These are phyloP conservation scores for Glandiceps talaboti DNA, from an alignment of 53 echinoderm and acorn worm genomes.

Conservation along the genomic window DNA sequence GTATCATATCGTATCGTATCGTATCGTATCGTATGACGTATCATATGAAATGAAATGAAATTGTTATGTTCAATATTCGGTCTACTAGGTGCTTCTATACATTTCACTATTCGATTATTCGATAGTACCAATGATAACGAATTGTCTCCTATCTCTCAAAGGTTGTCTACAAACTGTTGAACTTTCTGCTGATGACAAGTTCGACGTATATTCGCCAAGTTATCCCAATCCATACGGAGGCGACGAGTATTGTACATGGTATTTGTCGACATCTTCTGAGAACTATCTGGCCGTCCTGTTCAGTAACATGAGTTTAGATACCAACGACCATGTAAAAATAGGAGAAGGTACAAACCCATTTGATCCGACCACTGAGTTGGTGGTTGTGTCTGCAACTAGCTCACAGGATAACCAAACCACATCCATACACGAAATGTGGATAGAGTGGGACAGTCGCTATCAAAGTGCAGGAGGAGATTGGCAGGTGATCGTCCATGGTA, in stretches of 20 bases:
- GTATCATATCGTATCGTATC: too few relatives aligned
- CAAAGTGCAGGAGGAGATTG: not conserved
- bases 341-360: not conserved
- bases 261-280: not conserved
- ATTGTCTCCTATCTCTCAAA: too few relatives aligned
- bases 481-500: not conserved
- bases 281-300: not conserved
- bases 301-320: not conserved
- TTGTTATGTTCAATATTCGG: too few relatives aligned
- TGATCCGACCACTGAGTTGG: not conserved
- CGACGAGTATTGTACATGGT: not conserved
- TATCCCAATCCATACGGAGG: not conserved
- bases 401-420: not conserved
- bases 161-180: not conserved
- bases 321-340: not conserved
- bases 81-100: too few relatives aligned
- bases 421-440: not conserved
- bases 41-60: too few relatives aligned
- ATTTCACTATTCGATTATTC: too few relatives aligned
- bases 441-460: not conserved
- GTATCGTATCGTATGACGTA: too few relatives aligned
- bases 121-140: too few relatives aligned
- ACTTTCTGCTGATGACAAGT: not conserved
- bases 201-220: not conserved
- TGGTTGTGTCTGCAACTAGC: not conserved